Evolutionary conservation across 2,797 vertebrate genomes (phyloP).

Genomic region (Australoheros facetus): DNA sequence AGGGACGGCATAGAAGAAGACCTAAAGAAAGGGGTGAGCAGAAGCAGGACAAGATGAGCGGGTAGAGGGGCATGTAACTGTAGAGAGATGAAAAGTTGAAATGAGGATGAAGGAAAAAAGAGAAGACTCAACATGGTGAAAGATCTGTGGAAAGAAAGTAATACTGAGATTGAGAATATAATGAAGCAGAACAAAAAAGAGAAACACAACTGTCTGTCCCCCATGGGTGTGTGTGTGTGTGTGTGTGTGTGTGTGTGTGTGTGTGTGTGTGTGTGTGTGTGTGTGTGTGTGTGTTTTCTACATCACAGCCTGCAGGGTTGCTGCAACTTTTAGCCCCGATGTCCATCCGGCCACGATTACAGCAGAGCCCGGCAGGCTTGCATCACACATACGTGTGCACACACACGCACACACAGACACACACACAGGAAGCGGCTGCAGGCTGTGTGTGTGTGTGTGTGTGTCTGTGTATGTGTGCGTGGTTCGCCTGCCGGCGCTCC

Average conservation of each 20-base stretch:
- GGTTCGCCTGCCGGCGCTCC: conserved; percentile 48
- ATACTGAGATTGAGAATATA: conserved; percentile 40
- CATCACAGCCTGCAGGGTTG: conserved; percentile 66
- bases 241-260: conserved; percentile 56
- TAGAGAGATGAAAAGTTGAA: neutral
- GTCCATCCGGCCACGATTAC: conserved; percentile 73
- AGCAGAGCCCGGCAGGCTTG: conserved; percentile 66
- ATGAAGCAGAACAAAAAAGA: conserved; percentile 61
- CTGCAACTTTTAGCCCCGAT: conserved; percentile 68
- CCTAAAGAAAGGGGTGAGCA: neutral
- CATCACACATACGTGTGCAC: conserved; percentile 58
- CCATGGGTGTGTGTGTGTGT: conserved; percentile 33
- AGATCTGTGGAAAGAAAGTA: conserved; percentile 29
- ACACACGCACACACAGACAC: conserved; percentile 24
- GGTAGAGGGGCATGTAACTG: neutral
- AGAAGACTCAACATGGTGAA: conserved; percentile 23
- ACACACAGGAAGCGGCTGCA: neutral
- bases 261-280: conserved; percentile 41
- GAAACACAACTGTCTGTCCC: conserved; percentile 17
- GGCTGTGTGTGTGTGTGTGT: conserved; percentile 17
- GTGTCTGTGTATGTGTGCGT: conserved; percentile 39
- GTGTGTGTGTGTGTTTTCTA: conserved; percentile 59
- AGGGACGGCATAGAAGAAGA: neutral
- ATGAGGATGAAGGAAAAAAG: neutral
- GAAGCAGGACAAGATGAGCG: neutral